Percentiles rank a stretch among this genome's conserved stretches.
Evolutionary conservation across 2,113 vertebrate genomes (phyloP).

Genomic region (Oryzias melastigma): DNA sequence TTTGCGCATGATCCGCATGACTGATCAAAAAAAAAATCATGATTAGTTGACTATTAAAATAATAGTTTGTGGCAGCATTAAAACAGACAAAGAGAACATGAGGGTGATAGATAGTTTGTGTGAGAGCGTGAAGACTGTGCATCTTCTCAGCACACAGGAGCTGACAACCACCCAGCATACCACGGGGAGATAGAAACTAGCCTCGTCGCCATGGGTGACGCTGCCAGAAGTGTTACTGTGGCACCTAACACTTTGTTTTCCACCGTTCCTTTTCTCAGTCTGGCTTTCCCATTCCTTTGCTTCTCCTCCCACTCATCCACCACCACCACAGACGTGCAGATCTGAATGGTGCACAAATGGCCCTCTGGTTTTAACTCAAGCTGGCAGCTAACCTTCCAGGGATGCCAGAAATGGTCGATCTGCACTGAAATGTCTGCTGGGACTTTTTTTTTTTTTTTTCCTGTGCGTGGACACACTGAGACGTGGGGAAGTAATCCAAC

Average conservation of each 20-base stretch:
- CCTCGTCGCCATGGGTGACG: slow-evolving; percentile 28
- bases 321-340: slow-evolving; percentile 22
- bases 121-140: slow-evolving; percentile 30
- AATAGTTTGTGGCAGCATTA: no score
- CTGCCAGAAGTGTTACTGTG: slow-evolving; percentile 68
- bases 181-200: slow-evolving; percentile 52
- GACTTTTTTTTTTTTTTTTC: not conserved
- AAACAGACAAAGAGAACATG: not conserved
- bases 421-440: not conserved
- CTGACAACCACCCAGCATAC: slow-evolving; percentile 56
- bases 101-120: slow-evolving; percentile 21
- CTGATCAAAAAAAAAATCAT: no score
- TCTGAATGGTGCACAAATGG: not conserved
- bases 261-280: slow-evolving; percentile 45
- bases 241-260: slow-evolving; percentile 43
- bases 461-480: no score
- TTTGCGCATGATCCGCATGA: no score
- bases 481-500: not conserved
- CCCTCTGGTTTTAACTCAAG: slow-evolving; percentile 3
- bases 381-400: not conserved
- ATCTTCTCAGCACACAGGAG: slow-evolving; percentile 47
- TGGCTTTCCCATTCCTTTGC: slow-evolving; percentile 16
- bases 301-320: slow-evolving; percentile 30
- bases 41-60: no score
- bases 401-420: not conserved